A percentile compares a stretch with the other conserved stretches of the same genome.
These are phyloP conservation scores for Ceratotherium simum DNA, from an alignment of 2,113 vertebrate genomes.

Conservation along the genomic window DNA sequence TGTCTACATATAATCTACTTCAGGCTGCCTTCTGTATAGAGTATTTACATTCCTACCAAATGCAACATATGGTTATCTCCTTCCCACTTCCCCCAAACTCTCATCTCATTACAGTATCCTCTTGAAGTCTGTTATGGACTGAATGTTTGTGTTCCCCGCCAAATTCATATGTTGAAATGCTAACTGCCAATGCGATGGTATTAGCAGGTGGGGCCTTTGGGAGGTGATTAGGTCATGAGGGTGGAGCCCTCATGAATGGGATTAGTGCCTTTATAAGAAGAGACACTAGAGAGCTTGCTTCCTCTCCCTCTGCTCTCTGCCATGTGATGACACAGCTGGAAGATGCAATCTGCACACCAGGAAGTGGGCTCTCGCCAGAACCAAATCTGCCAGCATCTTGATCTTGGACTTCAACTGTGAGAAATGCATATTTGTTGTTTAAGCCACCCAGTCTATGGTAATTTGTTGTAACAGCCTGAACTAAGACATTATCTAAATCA, in stretches of 20 bases:
- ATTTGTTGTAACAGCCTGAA: background rate
- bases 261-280: background rate
- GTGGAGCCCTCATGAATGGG: background rate
- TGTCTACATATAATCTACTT: background rate
- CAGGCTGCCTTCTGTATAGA: background rate
- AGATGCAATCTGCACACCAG: background rate
- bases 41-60: background rate
- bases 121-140: background rate
- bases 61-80: background rate
- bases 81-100: background rate
- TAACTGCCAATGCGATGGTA: background rate
- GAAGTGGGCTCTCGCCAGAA: background rate
- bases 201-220: background rate
- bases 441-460: background rate
- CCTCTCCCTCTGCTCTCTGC: background rate
- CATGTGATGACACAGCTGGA: background rate
- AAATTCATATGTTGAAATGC: background rate
- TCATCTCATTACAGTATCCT: background rate
- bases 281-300: background rate
- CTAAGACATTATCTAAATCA: slow-evolving; percentile 22
- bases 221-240: background rate
- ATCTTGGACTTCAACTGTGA: background rate
- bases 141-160: background rate
- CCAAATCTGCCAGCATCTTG: background rate
- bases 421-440: background rate